Conservation (phyloP, 2,888 invertebrate species). For the Acanthosepion esculentum region DNA sequence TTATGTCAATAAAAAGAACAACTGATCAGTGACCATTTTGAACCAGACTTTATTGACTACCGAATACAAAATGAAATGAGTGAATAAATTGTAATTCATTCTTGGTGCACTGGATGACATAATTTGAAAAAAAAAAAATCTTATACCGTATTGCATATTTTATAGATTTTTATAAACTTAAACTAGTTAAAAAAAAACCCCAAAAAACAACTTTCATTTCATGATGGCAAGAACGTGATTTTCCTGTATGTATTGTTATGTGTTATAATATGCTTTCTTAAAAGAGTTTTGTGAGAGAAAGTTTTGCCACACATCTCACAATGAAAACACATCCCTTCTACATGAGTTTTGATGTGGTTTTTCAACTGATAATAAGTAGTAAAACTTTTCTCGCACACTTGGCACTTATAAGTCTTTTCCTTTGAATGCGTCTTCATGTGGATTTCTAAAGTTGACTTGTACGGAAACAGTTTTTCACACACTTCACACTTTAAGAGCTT, state of each 20-base stretch:
- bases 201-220: not conserved
- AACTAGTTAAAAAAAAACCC: not conserved
- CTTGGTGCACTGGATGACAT: not conserved
- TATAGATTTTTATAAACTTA: not conserved
- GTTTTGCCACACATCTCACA: not conserved
- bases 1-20: too few species aligned
- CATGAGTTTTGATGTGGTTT: not conserved
- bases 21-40: not conserved
- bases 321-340: not conserved
- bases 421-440: not conserved
- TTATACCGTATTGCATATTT: not conserved
- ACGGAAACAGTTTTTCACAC: not conserved
- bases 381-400: not conserved
- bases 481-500: not conserved
- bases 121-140: too few species aligned
- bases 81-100: not conserved
- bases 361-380: not conserved
- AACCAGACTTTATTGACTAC: not conserved
- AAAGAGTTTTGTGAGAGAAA: not conserved
- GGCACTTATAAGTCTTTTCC: not conserved
- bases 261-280: not conserved
- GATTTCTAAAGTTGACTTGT: not conserved
- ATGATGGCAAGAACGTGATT: not conserved
- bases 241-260: not conserved
- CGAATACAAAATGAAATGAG: not conserved